Base-by-base conservation (phyloP, 1,140 invertebrate genomes). In the Holcopasites calliopsidis region DNA sequence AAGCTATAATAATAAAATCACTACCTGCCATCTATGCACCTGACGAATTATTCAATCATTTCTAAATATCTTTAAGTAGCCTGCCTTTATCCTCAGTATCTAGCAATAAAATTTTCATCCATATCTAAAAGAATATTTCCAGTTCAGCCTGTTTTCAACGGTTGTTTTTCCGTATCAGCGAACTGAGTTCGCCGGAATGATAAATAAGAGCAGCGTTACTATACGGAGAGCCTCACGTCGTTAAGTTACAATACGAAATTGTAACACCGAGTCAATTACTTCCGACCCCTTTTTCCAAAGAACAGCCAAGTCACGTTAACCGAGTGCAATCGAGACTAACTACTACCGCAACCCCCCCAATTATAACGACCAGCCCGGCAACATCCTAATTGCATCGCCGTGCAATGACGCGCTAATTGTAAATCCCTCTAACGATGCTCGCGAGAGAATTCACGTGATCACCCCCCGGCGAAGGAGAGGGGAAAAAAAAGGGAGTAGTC, bases 361-460 rank as follows among this genome's bases (percentile, higher is more conserved):
- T 75, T 68, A 75, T 75, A 75, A 68, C 50, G 33, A 75, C 44
- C 38, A 44, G 13, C 52, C 73, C 40, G 18, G 61, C 62, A 23
- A 50, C 73, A 54, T 54, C 8, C 65, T 75, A 69, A 75, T 75
- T 75, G 73, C 73, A 60, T 69, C 42, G 54, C 26, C 18, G 50
- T 33, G 42, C 65, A 40, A 66, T 74, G 62, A 66, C 61, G 69
- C 64, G 65, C 73, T 75, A 69, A 75, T 75, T 75, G 73, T 58
- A 69, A 75, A 69, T 66, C 73, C 73, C 73, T 69, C 64, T 75
- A 75, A 75, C 64, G 65, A 75, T 35, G 62, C 62, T 66, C 52
- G 60, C 31, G 38, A 62, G 49, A 26, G 72, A 66, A 50, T 58
- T 66, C 62, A 58, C 73, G 73, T 33, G 73, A 75, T 69, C 65